A percentile compares a stretch with the other conserved stretches of the same genome.
These are phyloP conservation scores for Muntiacus reevesi DNA, from an alignment of 2,113 vertebrate genomes.

Conservation along the genomic window DNA sequence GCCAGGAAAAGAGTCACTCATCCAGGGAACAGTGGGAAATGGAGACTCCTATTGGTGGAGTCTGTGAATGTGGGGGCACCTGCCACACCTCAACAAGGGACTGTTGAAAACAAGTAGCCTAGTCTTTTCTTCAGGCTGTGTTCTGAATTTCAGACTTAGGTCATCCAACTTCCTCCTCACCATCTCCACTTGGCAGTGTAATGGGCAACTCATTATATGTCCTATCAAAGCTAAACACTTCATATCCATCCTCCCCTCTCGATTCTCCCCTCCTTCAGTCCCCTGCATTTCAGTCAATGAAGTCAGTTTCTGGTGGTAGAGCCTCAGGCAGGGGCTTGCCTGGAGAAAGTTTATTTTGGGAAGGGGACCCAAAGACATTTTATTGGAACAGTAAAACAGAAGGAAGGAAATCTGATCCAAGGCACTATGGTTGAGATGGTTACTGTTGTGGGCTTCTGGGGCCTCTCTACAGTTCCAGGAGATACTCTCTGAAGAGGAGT, in stretches of 20 bases:
- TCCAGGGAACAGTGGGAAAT: not conserved
- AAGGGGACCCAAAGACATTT: not conserved
- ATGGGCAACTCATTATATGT: not conserved
- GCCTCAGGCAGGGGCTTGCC: not conserved
- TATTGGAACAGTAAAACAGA: not conserved
- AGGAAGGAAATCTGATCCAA: not conserved
- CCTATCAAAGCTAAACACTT: not conserved
- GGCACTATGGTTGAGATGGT: not conserved
- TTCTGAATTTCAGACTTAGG: not conserved
- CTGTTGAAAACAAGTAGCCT: not conserved
- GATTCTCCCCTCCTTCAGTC: no score
- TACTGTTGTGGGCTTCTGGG: not conserved
- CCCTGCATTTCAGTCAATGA: not conserved
- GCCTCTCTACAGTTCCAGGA: no score
- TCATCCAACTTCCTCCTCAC: not conserved
- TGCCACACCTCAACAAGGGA: no score
- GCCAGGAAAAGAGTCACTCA: not conserved
- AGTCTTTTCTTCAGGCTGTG: not conserved
- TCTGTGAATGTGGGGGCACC: not conserved
- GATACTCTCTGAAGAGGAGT: not conserved
- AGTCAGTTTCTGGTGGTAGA: not conserved
- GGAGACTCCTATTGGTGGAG: fast-evolving
- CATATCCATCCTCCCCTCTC: fast-evolving
- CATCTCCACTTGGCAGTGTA: not conserved
- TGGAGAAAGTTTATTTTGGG: not conserved